Evolutionary conservation across 2,797 vertebrate genomes (phyloP).

Genomic region (Oryzias sinensis): DNA sequence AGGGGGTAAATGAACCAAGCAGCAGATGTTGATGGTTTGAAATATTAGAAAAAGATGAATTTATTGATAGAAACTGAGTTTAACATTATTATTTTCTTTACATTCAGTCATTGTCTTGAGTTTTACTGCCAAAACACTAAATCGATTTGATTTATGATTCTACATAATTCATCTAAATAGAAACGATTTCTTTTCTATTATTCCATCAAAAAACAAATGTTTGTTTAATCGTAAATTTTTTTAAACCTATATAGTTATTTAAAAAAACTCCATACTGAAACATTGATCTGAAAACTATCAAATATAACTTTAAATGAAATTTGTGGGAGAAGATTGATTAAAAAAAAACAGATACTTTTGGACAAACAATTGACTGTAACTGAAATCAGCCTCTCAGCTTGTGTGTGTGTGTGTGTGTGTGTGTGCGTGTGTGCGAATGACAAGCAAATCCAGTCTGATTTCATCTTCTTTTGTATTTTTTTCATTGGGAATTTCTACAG

Average conservation of each 20-base stretch:
- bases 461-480: slow-evolving; percentile 49
- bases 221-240: too few species aligned
- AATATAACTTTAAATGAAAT: too few species aligned
- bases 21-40: slow-evolving; percentile 6
- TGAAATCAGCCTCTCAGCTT: slow-evolving; percentile 7
- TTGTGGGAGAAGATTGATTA: too few species aligned
- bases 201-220: too few species aligned
- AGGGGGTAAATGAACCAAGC: neutral
- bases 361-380: slow-evolving; percentile 19
- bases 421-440: slow-evolving; percentile 20
- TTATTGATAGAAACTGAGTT: slow-evolving; percentile 28
- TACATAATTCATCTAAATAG: too few species aligned
- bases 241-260: too few species aligned
- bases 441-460: slow-evolving; percentile 21
- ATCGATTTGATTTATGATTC: too few species aligned
- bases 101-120: neutral
- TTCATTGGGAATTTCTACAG: slow-evolving; percentile 40
- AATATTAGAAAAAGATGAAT: slow-evolving; percentile 8
- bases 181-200: too few species aligned
- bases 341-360: slow-evolving; percentile 8
- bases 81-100: slow-evolving; percentile 33
- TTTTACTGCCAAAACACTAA: too few species aligned
- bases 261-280: too few species aligned
- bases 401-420: neutral
- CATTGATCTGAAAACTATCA: too few species aligned